Evolutionary conservation across 2,888 invertebrate species (phyloP).

Genomic region (Laothoe populi): DNA sequence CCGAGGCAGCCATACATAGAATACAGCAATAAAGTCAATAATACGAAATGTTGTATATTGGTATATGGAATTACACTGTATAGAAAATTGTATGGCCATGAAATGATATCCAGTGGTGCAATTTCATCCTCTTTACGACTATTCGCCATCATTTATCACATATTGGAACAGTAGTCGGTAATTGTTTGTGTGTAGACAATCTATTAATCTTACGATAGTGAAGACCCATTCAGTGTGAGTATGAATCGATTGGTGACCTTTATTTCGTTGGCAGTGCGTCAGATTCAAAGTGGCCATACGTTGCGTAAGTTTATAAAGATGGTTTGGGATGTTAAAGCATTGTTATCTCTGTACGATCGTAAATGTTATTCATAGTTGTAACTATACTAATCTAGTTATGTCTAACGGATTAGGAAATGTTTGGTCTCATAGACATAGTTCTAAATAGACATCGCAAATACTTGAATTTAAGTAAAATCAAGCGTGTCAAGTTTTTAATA

Average conservation of each 20-base stretch:
- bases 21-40: too few relatives aligned
- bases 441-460: too few relatives aligned
- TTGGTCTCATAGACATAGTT: too few relatives aligned
- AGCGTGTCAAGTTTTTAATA: too few relatives aligned
- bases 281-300: not conserved
- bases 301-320: not conserved
- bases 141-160: slow-evolving; percentile 21
- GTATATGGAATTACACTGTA: not conserved
- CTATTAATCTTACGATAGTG: slow-evolving; percentile 40
- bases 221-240: slow-evolving; percentile 32
- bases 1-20: too few relatives aligned
- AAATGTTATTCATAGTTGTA: too few relatives aligned
- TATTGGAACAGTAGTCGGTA: slow-evolving; percentile 28
- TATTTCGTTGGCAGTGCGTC: slow-evolving; percentile 6
- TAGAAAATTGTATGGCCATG: not conserved
- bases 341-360: not conserved
- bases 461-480: too few relatives aligned
- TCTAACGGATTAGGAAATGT: too few relatives aligned
- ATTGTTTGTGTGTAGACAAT: slow-evolving; percentile 33
- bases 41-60: too few relatives aligned
- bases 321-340: not conserved
- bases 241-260: slow-evolving; percentile 31
- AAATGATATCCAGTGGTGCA: not conserved
- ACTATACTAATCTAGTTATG: too few relatives aligned
- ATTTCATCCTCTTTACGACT: slow-evolving; percentile 17